These are phyloP conservation scores for Sinohyriopsis cumingii DNA, from an alignment of 2,888 invertebrate genomes.

Conservation along the genomic window DNA sequence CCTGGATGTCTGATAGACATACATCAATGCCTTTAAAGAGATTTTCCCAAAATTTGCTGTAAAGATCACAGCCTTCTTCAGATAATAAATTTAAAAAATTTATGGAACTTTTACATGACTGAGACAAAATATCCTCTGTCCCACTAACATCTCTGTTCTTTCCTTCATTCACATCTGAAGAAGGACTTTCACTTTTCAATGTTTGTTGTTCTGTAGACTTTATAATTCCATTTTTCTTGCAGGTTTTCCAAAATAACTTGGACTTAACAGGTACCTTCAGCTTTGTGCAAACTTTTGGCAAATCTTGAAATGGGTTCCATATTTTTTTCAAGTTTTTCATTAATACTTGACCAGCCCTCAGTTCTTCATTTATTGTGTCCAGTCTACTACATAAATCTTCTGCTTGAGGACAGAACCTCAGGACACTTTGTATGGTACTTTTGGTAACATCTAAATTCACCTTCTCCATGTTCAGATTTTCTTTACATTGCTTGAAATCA, in stretches of 20 bases:
- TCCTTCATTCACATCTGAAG: no score
- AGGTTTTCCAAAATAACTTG: constrained; percentile 6
- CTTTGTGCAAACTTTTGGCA: constrained; percentile 1
- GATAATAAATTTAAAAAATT: neutral
- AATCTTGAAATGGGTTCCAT: neutral
- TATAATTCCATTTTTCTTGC: neutral
- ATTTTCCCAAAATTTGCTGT: constrained; percentile 21
- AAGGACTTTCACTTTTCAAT: no score
- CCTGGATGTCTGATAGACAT: constrained; percentile 8
- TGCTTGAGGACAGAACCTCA: no score
- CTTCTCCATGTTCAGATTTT: no score
- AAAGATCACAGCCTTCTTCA: constrained; percentile 1
- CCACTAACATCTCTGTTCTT: no score
- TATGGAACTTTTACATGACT: neutral
- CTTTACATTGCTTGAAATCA: no score
- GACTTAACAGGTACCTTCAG: constrained; percentile 3
- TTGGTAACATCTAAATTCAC: no score
- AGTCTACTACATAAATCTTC: no score
- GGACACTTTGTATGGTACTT: no score
- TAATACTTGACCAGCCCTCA: no score
- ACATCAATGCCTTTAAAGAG: constrained; percentile 8
- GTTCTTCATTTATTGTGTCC: no score
- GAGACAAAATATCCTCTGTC: neutral
- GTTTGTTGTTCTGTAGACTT: neutral
- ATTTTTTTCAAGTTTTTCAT: neutral